Evolutionary conservation across 2,888 invertebrate species (phyloP), one percentile per base, ranked within the genome.

Genomic region (Hirtodrosophila alboralis): DNA sequence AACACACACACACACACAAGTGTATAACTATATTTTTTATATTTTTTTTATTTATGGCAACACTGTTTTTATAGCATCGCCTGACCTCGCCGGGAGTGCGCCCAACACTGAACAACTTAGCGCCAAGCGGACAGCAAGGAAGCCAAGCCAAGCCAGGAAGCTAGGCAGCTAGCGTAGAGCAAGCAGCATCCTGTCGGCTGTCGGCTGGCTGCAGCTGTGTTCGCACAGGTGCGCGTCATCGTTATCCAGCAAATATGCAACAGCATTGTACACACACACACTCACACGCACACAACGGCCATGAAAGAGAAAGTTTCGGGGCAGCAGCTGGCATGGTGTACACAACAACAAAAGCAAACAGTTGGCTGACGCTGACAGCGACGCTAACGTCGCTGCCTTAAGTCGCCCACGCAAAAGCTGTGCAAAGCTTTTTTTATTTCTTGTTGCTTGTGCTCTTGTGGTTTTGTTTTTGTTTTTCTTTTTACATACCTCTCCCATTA

Each of bases 391-490:
- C 59, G 75, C 58, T 63, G 79, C 60, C 44, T 71, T 85, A 85
- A 79, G 86, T 67, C 79, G 38, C 79, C 86, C 86, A 79, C 79
- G 79, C 79, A 79, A 79, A 79, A 85, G 84, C 75, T 78, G 44
- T 41, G 18, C 38, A 40, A 67, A 81, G 86, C 79, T 79, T 53
- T 41, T 31, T 1, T 5, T 18, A 18, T n/a, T n/a, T n/a, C n/a
- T n/a, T n/a, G n/a, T n/a, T n/a, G 53, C 21, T 21, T 27, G 5
- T 28, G 21, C 52, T 53, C 51, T 12, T 34, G 21, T 33, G 7
- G 9, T 12, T 40, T 66, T 40, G 51, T 45, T 60, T 54, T 71
- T 54, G 21, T 67, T 67, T 65, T 54, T 21, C 12, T 37, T 49
- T 45, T 56, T 61, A 65, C 56, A 65, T 66, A 65, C 56, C 53